Percentiles rank a stretch among this genome's conserved stretches.
phyloP scores from a whole-genome alignment of 2,113 vertebrate species.

The Syrmaticus mikado region DNA sequence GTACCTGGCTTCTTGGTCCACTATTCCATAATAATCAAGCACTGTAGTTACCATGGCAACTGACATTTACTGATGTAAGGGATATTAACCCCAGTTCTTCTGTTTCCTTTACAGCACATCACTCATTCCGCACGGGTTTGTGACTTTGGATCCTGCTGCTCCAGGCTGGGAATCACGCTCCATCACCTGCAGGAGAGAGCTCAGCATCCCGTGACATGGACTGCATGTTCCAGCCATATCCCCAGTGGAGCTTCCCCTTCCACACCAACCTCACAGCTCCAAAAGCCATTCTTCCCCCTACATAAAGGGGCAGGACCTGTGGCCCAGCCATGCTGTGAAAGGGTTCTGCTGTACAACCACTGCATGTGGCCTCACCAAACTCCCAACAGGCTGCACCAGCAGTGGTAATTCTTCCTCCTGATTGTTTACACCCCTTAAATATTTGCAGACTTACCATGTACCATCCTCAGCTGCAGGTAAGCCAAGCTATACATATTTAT shows the following conservation, averaged over 20 bases:
- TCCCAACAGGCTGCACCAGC: neutral
- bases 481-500: conserved; percentile 65
- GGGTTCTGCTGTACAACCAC: neutral
- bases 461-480: conserved; percentile 43
- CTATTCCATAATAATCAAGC: conserved; percentile 1
- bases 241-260: neutral
- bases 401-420: neutral
- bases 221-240: accelerated
- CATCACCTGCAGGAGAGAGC: neutral
- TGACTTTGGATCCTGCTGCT: neutral
- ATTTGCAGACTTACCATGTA: conserved; percentile 38
- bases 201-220: neutral
- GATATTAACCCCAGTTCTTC: neutral
- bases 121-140: accelerated
- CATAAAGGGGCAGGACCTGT: neutral
- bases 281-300: accelerated
- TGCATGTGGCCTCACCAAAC: neutral
- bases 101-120: neutral
- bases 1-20: neutral
- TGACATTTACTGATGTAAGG: neutral
- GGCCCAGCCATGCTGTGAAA: neutral
- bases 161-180: neutral
- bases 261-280: neutral
- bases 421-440: conserved; percentile 52
- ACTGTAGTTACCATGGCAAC: neutral